phyloP scores from a whole-genome alignment of 2,888 invertebrate genomes.

The Drosophila flavopinicola region DNA sequence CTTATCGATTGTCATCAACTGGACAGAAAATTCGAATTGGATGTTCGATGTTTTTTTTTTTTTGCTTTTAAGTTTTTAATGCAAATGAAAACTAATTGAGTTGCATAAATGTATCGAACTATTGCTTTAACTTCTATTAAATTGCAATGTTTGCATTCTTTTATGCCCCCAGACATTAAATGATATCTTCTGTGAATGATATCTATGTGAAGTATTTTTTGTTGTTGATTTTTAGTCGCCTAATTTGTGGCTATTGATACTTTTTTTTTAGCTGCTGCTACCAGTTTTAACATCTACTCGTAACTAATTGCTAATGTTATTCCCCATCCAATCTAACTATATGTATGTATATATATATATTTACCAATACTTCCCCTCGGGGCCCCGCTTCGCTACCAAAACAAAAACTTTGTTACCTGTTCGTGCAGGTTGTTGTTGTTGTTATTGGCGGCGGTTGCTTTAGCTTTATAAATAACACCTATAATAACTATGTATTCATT shows the following conservation, averaged over 20 bases:
- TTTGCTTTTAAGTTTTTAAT: no score
- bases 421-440: slow-evolving; percentile 43
- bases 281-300: slow-evolving; percentile 41
- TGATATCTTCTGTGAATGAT: no score
- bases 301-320: slow-evolving; percentile 72
- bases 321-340: slow-evolving; percentile 39
- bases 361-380: slow-evolving; percentile 5
- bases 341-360: slow-evolving; percentile 1
- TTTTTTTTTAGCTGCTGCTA: slow-evolving; percentile 6
- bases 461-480: slow-evolving; percentile 73
- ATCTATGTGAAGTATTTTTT: no score
- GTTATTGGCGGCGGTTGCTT: slow-evolving; percentile 21
- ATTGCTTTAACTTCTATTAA: no score
- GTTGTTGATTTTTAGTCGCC: slow-evolving; percentile 16
- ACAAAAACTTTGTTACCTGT: slow-evolving; percentile 49
- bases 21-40: no score
- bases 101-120: no score
- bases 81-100: no score
- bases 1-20: no score
- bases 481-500: slow-evolving; percentile 78
- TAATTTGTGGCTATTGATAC: slow-evolving; percentile 1
- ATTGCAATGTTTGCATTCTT: no score
- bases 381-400: slow-evolving; percentile 12
- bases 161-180: no score
- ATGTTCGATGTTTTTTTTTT: no score